Evolutionary conservation across 2,113 vertebrate genomes (phyloP), one percentile per base, ranked within the genome.

Genomic region (Triplophysa tibetana): DNA sequence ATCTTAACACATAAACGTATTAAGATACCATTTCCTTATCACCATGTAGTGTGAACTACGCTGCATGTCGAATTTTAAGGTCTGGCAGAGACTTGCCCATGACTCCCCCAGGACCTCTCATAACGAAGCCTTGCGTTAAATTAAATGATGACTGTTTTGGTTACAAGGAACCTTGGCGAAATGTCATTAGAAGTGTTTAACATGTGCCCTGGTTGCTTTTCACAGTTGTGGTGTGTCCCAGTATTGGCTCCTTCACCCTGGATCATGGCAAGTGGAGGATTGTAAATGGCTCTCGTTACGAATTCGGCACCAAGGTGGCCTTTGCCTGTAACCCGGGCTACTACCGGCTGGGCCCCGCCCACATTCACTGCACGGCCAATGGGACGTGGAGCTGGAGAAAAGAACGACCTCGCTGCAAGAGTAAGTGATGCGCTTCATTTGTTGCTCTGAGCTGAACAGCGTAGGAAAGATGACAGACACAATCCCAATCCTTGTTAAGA

Each of bases 351-450:
- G 97, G 97, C 70, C 97, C 96, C 11, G 94, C 96, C 82, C 96
- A 96, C 70, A 97, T 99, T 0, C 95, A 95, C 83, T 99, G 97
- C 77, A 93, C 96, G 82, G 89, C 96, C 81, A 98, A 97, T 80
- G 97, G 97, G 29, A 95, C 93, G 10, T 99, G 97, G 97, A 98
- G 96, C 80, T 99, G 97, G 97, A 95, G 93, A 87, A 98, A 93
- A 16, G 96, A 98, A 83, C 89, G 97, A 12, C 97, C 97, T 14
- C 95, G 95, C 41, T 99, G 97, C 87, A 94, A 94, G 89, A 96
- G 97, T 99, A 93, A 92, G 78, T 82, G 19, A 38, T 33, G 26
- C 12, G 2, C 70, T 75, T 10, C 33, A 62, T 43, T 62, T 50
- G 21, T 54, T 58, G 17, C n/a, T 58, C 54, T 2, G n/a, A 58